Evolutionary conservation across 2,797 vertebrate genomes (phyloP).

Genomic region (Chloroceryle inda): DNA sequence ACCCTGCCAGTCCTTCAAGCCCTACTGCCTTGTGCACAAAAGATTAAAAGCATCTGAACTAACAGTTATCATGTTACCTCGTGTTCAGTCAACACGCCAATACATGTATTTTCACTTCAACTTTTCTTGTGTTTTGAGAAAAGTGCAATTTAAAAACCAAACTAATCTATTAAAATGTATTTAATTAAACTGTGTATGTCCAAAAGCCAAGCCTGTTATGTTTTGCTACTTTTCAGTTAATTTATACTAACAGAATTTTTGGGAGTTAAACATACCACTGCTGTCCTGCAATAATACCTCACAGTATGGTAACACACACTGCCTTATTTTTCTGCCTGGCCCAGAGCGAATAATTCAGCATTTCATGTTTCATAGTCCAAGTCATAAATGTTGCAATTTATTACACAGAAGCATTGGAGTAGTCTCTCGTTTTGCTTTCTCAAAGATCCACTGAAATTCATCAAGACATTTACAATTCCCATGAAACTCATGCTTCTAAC

Average conservation of each 20-base stretch:
- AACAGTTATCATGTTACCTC: background rate
- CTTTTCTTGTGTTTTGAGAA: background rate
- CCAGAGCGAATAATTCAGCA: background rate
- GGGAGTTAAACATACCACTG: background rate
- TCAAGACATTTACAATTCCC: conserved; percentile 27
- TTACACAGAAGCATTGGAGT: conserved; percentile 11
- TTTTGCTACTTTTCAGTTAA: conserved; percentile 1
- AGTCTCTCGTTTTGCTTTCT: conserved; percentile 12
- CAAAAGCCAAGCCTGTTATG: background rate
- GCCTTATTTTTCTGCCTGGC: conserved; percentile 12
- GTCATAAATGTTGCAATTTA: conserved; percentile 28
- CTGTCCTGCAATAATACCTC: background rate
- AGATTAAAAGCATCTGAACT: background rate
- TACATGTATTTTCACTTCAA: background rate
- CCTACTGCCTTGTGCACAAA: background rate
- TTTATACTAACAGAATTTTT: background rate
- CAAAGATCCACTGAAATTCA: conserved; percentile 27
- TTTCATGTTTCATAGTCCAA: background rate
- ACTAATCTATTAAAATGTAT: background rate
- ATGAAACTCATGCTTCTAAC: background rate
- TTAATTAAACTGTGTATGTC: background rate
- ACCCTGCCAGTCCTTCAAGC: background rate
- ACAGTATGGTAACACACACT: background rate
- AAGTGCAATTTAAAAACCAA: background rate
- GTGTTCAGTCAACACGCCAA: background rate